Conservation (phyloP, 2,113 vertebrate species). For the Lonchura striata region DNA sequence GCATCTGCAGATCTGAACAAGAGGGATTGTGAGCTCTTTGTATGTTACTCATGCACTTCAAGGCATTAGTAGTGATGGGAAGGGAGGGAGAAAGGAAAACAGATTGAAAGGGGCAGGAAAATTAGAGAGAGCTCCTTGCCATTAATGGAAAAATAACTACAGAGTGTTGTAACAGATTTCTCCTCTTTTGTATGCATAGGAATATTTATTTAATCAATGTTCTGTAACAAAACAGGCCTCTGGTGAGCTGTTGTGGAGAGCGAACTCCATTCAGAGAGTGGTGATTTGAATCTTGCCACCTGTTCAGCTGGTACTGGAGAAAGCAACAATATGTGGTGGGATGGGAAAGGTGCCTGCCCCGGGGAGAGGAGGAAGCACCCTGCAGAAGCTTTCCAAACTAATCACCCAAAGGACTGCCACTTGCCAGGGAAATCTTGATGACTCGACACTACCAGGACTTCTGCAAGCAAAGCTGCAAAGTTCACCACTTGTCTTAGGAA, state of each 20-base stretch:
- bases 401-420: neutral
- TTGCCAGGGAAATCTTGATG: neutral
- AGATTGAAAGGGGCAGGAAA: slow-evolving; percentile 46
- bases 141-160: slow-evolving; percentile 65
- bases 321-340: neutral
- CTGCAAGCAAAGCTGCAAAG: neutral
- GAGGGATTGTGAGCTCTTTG: neutral
- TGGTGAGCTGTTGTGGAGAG: slow-evolving; percentile 63
- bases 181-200: slow-evolving; percentile 65
- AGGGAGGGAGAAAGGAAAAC: slow-evolving; percentile 22
- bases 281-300: slow-evolving; percentile 64
- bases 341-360: neutral
- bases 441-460: neutral
- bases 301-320: slow-evolving; percentile 34
- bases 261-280: slow-evolving; percentile 42
- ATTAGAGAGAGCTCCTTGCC: slow-evolving; percentile 40
- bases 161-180: slow-evolving; percentile 53
- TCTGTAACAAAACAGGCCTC: slow-evolving; percentile 73
- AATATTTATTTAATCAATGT: slow-evolving; percentile 77
- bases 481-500: neutral
- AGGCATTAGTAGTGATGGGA: slow-evolving; percentile 37
- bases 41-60: slow-evolving; percentile 31
- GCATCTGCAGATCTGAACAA: neutral
- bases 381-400: neutral
- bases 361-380: neutral